Evolutionary conservation across 2,113 vertebrate species (phyloP).

Genomic region (Hoplias malabaricus): DNA sequence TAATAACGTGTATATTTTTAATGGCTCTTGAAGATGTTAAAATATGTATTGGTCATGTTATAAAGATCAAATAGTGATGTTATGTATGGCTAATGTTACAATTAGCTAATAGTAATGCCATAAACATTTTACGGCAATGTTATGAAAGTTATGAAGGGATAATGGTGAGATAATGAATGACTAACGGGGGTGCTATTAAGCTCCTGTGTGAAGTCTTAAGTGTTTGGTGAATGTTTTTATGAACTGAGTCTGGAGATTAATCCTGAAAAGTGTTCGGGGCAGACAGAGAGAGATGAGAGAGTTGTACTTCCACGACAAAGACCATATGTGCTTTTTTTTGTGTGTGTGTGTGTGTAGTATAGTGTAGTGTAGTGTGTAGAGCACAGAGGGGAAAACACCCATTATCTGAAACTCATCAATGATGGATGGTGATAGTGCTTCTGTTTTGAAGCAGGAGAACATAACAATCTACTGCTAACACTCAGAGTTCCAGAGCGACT

Average conservation of each 20-base stretch:
- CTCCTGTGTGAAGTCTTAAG: background rate
- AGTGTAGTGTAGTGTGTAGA: conserved; percentile 1
- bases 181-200: background rate
- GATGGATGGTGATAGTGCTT: conserved; percentile 71
- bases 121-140: background rate
- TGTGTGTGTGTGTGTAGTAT: conserved; percentile 25
- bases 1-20: too few relatives aligned
- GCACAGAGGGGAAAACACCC: conserved; percentile 56
- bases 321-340: background rate
- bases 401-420: conserved; percentile 66
- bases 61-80: too few relatives aligned
- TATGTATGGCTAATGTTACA: too few relatives aligned
- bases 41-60: too few relatives aligned
- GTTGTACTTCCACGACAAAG: background rate
- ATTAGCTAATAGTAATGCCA: too few relatives aligned
- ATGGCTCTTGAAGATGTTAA: too few relatives aligned
- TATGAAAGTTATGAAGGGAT: background rate
- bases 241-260: background rate
- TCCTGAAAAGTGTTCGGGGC: background rate
- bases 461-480: conserved; percentile 60
- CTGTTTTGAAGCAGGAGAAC: conserved; percentile 69
- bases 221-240: background rate
- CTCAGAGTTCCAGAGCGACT: conserved; percentile 17
- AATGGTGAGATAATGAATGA: background rate
- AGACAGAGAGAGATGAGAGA: background rate